Conservation (phyloP, 2,797 vertebrate species). For the Leptodactylus fallax region DNA sequence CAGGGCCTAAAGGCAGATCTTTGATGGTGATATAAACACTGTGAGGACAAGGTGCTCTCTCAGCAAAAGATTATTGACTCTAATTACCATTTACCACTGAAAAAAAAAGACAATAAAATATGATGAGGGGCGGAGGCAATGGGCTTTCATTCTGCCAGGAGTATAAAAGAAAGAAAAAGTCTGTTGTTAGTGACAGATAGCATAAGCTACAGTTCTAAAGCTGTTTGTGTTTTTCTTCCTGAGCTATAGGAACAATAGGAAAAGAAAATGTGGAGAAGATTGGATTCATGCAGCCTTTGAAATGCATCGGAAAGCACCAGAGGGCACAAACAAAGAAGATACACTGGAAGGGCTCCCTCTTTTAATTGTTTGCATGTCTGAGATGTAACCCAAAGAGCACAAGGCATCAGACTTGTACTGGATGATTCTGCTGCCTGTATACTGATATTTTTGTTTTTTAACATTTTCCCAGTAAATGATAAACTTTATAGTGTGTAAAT, state of each 20-base stretch:
- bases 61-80: conserved; percentile 97
- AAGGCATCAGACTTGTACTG: not conserved
- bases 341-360: conserved; percentile 71
- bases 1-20: conserved; percentile 94
- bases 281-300: conserved; percentile 71
- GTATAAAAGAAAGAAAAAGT: conserved; percentile 71
- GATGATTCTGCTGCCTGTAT: not conserved
- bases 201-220: conserved; percentile 63
- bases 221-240: conserved; percentile 65
- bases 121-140: conserved; percentile 78
- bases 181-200: conserved; percentile 67
- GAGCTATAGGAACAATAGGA: conserved; percentile 67
- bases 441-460: not conserved
- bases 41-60: conserved; percentile 97
- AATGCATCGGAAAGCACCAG: conserved; percentile 76
- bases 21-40: conserved; percentile 99
- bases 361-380: conserved; percentile 78
- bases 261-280: conserved; percentile 70
- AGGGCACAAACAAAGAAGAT: conserved; percentile 75
- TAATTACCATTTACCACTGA: conserved; percentile 93
- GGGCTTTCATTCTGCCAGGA: conserved; percentile 80
- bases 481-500: not conserved
- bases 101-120: conserved; percentile 83
- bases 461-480: not conserved
- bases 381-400: conserved; percentile 73